These are phyloP conservation scores for Drosophila stalkeri DNA, from an alignment of 2,888 invertebrate species.

Conservation along the genomic window DNA sequence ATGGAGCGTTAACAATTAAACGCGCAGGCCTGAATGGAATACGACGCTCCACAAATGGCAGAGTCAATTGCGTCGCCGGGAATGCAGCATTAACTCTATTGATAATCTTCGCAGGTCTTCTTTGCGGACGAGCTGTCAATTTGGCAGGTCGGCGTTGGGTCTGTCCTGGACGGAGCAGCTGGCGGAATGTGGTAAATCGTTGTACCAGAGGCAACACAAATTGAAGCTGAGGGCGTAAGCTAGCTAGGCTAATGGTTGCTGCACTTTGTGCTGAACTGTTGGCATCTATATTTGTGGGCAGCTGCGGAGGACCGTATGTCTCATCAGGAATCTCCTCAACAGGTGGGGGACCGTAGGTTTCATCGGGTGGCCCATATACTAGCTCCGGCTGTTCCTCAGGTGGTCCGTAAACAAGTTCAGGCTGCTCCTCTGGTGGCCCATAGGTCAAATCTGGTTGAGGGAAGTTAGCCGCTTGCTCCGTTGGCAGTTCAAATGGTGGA, in stretches of 20 bases:
- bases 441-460: slow-evolving; percentile 70
- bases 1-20: slow-evolving; percentile 58
- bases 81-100: slow-evolving; percentile 47
- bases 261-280: slow-evolving; percentile 55
- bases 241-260: slow-evolving; percentile 62
- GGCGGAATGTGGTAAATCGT: slow-evolving; percentile 72
- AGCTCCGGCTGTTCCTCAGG: slow-evolving; percentile 68
- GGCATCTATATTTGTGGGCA: slow-evolving; percentile 35
- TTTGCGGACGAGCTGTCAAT: slow-evolving; percentile 50
- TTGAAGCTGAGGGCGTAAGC: slow-evolving; percentile 66
- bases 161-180: slow-evolving; percentile 48
- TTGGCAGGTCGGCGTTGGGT: slow-evolving; percentile 62
- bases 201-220: slow-evolving; percentile 69
- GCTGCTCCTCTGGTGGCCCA: slow-evolving; percentile 69
- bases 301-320: slow-evolving; percentile 47
- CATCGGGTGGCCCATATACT: slow-evolving; percentile 62
- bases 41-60: slow-evolving; percentile 68
- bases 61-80: slow-evolving; percentile 51
- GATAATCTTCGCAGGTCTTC: slow-evolving; percentile 49
- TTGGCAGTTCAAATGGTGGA: slow-evolving; percentile 79
- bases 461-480: slow-evolving; percentile 63
- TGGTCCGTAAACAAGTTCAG: slow-evolving; percentile 73
- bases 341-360: slow-evolving; percentile 45
- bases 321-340: slow-evolving; percentile 47
- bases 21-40: slow-evolving; percentile 60